Percentiles rank a stretch among this genome's conserved stretches.
phyloP scores from a whole-genome alignment of 2,888 invertebrate species.

The Heliconius hortense region DNA sequence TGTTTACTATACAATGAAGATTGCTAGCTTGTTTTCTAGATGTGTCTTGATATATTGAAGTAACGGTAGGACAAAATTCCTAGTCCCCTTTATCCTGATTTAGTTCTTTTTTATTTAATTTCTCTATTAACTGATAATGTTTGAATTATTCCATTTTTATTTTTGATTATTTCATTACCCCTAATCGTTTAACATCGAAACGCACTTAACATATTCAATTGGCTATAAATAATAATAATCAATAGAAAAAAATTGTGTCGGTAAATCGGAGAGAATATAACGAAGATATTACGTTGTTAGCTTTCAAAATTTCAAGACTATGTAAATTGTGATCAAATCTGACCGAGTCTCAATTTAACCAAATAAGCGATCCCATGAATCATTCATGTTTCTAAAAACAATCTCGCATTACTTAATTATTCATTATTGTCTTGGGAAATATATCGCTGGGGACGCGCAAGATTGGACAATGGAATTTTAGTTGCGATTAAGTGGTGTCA shows the following conservation, averaged over 20 bases:
- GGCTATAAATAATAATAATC: slow-evolving; percentile 43
- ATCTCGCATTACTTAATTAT: slow-evolving; percentile 69
- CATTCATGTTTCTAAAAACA: slow-evolving; percentile 75
- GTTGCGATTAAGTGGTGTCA: slow-evolving; percentile 72
- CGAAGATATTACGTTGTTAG: slow-evolving; percentile 45
- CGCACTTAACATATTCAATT: slow-evolving; percentile 43
- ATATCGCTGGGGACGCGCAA: slow-evolving; percentile 63
- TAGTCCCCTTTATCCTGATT: slow-evolving; percentile 64
- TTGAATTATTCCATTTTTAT: slow-evolving; percentile 49
- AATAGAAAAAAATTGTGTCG: slow-evolving; percentile 36
- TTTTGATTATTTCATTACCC: slow-evolving; percentile 32
- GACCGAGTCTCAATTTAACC: slow-evolving; percentile 42
- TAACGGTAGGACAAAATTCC: slow-evolving; percentile 68
- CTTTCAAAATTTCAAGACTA: slow-evolving; percentile 39
- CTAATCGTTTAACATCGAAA: slow-evolving; percentile 37
- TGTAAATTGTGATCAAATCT: slow-evolving; percentile 42
- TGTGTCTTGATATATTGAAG: slow-evolving; percentile 64
- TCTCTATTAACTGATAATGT: slow-evolving; percentile 44
- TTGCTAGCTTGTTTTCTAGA: slow-evolving; percentile 80
- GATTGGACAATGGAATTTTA: slow-evolving; percentile 76
- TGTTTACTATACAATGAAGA: slow-evolving; percentile 67
- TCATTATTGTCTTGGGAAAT: slow-evolving; percentile 75
- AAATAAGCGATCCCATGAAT: slow-evolving; percentile 70
- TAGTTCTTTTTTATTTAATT: slow-evolving; percentile 37
- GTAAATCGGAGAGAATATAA: slow-evolving; percentile 43